phyloP scores from a whole-genome alignment of 2,113 vertebrate species.

The Harpagus bidentatus region DNA sequence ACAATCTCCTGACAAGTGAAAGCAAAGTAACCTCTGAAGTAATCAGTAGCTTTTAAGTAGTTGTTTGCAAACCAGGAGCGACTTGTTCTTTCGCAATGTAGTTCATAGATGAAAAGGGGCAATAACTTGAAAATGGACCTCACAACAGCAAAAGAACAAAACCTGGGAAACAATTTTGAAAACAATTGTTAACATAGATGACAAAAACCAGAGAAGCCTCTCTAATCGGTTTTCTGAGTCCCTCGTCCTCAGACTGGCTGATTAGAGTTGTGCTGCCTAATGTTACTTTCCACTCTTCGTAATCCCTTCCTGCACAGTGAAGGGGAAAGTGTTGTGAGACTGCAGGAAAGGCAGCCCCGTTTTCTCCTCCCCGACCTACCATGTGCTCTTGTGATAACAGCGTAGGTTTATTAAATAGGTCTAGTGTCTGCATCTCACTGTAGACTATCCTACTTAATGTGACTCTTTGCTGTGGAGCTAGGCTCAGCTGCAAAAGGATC shows the following conservation, averaged over 20 bases:
- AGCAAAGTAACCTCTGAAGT: not conserved
- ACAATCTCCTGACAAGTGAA: not conserved
- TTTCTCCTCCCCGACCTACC: not conserved
- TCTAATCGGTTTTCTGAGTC: not conserved
- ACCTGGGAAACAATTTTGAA: not conserved
- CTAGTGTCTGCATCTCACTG: not conserved
- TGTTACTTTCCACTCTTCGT: not conserved
- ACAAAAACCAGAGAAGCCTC: not conserved
- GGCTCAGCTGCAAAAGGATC: not conserved
- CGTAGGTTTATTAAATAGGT: not conserved
- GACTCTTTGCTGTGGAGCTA: not conserved
- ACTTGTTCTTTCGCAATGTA: accelerated
- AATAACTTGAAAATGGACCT: not conserved
- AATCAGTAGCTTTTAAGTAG: not conserved
- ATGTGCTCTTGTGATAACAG: not conserved
- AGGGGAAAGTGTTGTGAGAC: not conserved
- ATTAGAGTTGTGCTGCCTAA: not conserved
- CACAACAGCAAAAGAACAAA: not conserved
- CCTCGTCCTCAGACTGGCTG: not conserved
- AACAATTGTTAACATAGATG: not conserved
- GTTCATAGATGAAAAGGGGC: not conserved
- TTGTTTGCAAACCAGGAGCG: not conserved
- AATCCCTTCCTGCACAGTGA: not conserved
- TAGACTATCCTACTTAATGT: not conserved
- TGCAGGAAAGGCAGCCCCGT: not conserved